Conservation (phyloP, 1,140 invertebrate species). For the Papilio polyxenes region DNA sequence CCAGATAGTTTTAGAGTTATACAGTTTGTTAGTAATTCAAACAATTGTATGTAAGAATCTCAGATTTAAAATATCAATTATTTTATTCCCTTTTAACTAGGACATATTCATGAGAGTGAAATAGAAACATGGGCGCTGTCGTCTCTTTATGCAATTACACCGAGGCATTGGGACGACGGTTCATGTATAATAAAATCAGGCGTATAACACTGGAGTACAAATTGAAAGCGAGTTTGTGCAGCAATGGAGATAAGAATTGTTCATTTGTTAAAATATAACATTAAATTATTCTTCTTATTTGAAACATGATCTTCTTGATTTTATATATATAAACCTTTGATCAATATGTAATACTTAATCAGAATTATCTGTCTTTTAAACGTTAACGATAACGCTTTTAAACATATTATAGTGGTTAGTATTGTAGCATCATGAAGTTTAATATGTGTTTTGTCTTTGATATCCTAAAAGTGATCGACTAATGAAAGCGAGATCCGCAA, state of each 20-base stretch:
- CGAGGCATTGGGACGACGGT: background rate
- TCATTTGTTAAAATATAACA: constrained; percentile 39
- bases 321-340: too few relatives aligned
- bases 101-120: constrained; percentile 10
- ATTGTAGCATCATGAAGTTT: background rate
- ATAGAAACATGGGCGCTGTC: background rate
- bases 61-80: background rate
- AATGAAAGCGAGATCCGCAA: too few relatives aligned
- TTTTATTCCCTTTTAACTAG: constrained; percentile 9
- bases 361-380: too few relatives aligned
- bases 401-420: background rate
- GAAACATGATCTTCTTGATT: too few relatives aligned
- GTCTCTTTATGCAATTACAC: background rate
- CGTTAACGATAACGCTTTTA: too few relatives aligned
- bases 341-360: too few relatives aligned
- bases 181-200: constrained; percentile 11
- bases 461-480: background rate
- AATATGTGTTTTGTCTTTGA: background rate
- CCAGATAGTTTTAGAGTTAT: background rate
- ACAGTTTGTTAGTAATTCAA: background rate
- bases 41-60: background rate
- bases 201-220: constrained; percentile 6
- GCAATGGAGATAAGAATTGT: background rate
- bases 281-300: background rate
- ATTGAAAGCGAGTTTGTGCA: background rate